A percentile compares a stretch with the other conserved stretches of the same genome.
These are phyloP conservation scores for Chrysochloris asiatica DNA, from an alignment of 2,113 vertebrate genomes.

Conservation along the genomic window DNA sequence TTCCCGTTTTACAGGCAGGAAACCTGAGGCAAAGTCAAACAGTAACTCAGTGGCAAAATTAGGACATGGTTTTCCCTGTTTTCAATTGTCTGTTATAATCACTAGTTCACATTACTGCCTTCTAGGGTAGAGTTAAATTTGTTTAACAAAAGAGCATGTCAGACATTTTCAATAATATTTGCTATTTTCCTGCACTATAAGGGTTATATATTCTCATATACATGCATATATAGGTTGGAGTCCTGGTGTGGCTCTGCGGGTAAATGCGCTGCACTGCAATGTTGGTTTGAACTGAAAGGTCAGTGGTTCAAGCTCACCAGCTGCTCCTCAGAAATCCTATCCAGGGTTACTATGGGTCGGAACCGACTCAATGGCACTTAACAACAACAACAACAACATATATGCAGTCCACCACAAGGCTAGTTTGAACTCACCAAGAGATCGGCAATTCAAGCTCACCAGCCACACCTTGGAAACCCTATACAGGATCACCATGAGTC, in stretches of 20 bases:
- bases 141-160: slow-evolving; percentile 5
- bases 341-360: no score
- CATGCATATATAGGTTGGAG: background rate
- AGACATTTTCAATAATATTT: slow-evolving; percentile 17
- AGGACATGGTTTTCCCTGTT: slow-evolving; percentile 57
- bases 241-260: no score
- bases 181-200: background rate
- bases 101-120: background rate
- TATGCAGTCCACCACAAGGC: no score
- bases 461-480: no score
- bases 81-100: slow-evolving; percentile 47
- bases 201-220: background rate
- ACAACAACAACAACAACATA: no score
- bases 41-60: slow-evolving; percentile 71
- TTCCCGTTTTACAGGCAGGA: slow-evolving; percentile 75
- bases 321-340: no score
- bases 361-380: no score
- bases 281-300: background rate
- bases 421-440: no score
- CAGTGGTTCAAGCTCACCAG: no score
- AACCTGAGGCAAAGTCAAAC: slow-evolving; percentile 65
- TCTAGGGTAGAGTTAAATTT: slow-evolving; percentile 28
- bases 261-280: no score
- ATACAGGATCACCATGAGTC: no score
- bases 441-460: no score